phyloP scores from a whole-genome alignment of 2,888 invertebrate genomes.

The Diadegma fenestrale region DNA sequence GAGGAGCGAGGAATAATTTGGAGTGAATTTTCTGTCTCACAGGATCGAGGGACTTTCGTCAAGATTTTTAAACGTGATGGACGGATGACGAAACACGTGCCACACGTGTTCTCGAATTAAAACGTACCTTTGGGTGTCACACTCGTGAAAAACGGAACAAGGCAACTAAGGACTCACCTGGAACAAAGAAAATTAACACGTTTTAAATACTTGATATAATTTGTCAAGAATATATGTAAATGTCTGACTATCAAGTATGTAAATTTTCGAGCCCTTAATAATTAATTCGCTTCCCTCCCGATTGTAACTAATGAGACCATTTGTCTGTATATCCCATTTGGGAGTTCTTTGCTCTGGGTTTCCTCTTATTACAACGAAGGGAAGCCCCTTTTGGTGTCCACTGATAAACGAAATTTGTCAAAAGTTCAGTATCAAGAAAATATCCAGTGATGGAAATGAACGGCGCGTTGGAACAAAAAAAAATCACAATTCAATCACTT shows the following conservation, averaged over 20 bases:
- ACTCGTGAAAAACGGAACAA: neutral
- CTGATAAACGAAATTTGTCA: conserved; percentile 77
- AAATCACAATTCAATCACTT: neutral
- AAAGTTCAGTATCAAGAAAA: conserved; percentile 64
- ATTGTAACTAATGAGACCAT: conserved; percentile 62
- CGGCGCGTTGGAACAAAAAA: neutral
- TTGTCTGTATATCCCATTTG: conserved; percentile 57
- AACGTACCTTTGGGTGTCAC: conserved; percentile 17
- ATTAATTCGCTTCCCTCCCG: conserved; percentile 21
- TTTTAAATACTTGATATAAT: neutral
- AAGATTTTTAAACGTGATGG: too few species aligned
- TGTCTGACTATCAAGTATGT: conserved; percentile 12
- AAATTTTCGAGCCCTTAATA: conserved; percentile 32
- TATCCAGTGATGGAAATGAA: conserved; percentile 37
- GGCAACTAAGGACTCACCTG: conserved; percentile 62
- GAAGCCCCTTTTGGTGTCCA: conserved; percentile 72
- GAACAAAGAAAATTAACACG: conserved; percentile 51
- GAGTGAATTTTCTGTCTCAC: conserved; percentile 75
- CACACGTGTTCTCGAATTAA: too few species aligned
- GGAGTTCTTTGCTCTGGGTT: conserved; percentile 40
- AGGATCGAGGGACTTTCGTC: conserved; percentile 61
- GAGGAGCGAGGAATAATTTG: conserved; percentile 6
- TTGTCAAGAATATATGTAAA: conserved; percentile 1
- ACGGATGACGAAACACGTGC: too few species aligned
- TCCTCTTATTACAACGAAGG: conserved; percentile 32